Evolutionary conservation across 1,140 invertebrate genomes (phyloP).

Genomic region (Vollenhovia emeryi): DNA sequence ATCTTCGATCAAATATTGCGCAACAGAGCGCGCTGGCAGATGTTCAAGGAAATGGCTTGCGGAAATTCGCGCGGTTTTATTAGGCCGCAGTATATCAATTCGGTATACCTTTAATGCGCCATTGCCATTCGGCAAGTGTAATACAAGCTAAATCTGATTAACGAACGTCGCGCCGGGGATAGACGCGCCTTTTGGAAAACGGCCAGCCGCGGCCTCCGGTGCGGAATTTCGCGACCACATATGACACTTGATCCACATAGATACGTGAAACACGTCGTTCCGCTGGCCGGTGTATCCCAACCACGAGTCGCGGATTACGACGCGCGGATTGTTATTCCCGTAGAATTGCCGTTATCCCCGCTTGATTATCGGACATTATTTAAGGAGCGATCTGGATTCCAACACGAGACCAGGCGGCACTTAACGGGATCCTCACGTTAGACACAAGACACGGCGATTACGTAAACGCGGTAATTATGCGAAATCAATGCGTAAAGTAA

Average conservation of each 20-base stretch:
- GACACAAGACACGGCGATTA: conserved; percentile 29
- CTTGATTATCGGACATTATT: conserved; percentile 32
- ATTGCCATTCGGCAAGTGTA: conserved; percentile 13
- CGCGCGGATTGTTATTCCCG: conserved; percentile 9
- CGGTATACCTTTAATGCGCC: neutral
- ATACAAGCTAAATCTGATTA: conserved; percentile 38
- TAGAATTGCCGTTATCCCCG: neutral
- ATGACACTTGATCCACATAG: neutral
- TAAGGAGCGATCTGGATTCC: neutral
- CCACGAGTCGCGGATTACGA: neutral
- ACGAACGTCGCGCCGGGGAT: neutral
- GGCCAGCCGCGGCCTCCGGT: neutral
- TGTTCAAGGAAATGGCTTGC: conserved; percentile 9
- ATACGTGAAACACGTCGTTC: neutral
- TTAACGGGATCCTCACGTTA: conserved; percentile 11
- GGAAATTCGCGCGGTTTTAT: conserved; percentile 19
- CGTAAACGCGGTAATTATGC: conserved; percentile 32
- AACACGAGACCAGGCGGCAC: neutral
- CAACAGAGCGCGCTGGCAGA: neutral
- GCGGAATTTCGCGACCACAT: conserved; percentile 25
- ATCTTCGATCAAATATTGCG: neutral
- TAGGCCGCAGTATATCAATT: conserved; percentile 34
- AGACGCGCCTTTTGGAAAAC: conserved; percentile 21
- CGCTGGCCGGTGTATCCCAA: neutral
- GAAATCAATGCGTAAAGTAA: conserved; percentile 48